phyloP scores from a whole-genome alignment of 2,888 invertebrate genomes.

The Phlogophora meticulosa region DNA sequence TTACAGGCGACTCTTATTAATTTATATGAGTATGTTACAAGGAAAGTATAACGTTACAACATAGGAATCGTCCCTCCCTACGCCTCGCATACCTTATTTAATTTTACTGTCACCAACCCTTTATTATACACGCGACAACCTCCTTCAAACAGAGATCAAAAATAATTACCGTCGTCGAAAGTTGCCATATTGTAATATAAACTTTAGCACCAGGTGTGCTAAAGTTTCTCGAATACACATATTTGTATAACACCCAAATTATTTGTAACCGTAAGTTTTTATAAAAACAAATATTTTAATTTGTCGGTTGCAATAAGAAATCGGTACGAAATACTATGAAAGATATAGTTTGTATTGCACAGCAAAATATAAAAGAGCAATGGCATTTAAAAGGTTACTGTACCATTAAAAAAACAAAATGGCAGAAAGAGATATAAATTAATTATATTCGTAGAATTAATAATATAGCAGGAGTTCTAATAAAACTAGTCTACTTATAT shows the following conservation, averaged over 20 bases:
- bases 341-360: too few species aligned
- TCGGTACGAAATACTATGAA: too few species aligned
- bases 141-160: constrained; percentile 20
- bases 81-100: constrained; percentile 7
- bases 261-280: too few species aligned
- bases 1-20: constrained; percentile 41
- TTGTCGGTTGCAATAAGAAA: background rate
- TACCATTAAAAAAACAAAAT: background rate
- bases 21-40: constrained; percentile 44
- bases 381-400: too few species aligned
- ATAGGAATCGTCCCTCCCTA: constrained; percentile 18
- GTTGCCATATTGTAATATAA: too few species aligned
- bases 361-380: too few species aligned
- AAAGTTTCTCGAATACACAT: background rate
- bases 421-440: background rate
- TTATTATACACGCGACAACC: constrained; percentile 4
- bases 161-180: constrained; percentile 5
- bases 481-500: constrained; percentile 36
- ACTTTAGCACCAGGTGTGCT: too few species aligned
- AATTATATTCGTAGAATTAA: background rate
- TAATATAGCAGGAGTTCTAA: background rate
- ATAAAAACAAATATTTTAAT: too few species aligned
- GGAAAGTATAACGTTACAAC: constrained; percentile 35
- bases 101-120: constrained; percentile 6
- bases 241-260: background rate